These are phyloP conservation scores for Danionella dracula DNA, from an alignment of 2,797 vertebrate genomes.

Conservation along the genomic window DNA sequence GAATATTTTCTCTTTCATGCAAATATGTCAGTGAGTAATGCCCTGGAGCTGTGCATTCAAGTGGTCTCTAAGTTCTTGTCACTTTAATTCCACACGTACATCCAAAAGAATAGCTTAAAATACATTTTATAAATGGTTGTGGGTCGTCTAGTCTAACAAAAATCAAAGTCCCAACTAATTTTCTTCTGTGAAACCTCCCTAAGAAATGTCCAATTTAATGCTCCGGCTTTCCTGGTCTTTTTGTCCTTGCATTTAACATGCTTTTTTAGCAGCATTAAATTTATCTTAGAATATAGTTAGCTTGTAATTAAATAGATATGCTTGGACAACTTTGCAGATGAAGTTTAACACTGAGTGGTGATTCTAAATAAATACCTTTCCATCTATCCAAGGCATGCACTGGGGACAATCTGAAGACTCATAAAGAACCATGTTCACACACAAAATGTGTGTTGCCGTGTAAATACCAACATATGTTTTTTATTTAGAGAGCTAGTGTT, in stretches of 20 bases:
- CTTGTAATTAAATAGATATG: not conserved
- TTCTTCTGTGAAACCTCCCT: not conserved
- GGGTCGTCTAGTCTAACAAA: slow-evolving; percentile 11
- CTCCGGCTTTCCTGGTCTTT: slow-evolving; percentile 4
- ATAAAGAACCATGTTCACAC: too few relatives aligned
- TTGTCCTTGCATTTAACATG: slow-evolving; percentile 7
- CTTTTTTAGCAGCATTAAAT: slow-evolving; percentile 19
- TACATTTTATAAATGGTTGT: not conserved
- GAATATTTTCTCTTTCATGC: slow-evolving; percentile 26
- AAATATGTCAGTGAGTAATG: too few relatives aligned
- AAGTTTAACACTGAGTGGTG: not conserved
- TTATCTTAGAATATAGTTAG: not conserved
- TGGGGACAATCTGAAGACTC: too few relatives aligned
- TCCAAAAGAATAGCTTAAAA: slow-evolving; percentile 2
- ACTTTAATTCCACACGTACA: not conserved
- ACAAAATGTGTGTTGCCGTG: too few relatives aligned
- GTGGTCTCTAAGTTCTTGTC: slow-evolving; percentile 8
- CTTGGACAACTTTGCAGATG: not conserved
- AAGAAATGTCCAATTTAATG: slow-evolving; percentile 10
- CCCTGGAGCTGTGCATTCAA: slow-evolving; percentile 38
- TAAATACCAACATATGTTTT: too few relatives aligned
- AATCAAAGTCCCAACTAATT: slow-evolving; percentile 17
- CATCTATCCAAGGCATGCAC: too few relatives aligned
- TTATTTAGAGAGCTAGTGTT: too few relatives aligned
- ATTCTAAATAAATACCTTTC: too few relatives aligned